Percentiles rank a stretch among this genome's conserved stretches.
Evolutionary conservation across 2,888 invertebrate genomes (phyloP).

Genomic region (Gnatocerus cornutus): DNA sequence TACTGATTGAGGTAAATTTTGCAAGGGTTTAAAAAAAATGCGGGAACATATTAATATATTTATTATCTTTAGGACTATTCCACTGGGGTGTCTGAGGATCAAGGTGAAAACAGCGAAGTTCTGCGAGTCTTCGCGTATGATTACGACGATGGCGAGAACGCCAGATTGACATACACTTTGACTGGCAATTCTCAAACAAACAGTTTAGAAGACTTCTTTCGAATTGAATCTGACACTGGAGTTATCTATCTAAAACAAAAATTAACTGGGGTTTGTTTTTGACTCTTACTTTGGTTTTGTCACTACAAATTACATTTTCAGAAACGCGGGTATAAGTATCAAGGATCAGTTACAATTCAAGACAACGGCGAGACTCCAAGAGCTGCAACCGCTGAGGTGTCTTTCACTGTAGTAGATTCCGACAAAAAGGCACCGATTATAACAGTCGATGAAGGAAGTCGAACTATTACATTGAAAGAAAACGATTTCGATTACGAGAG

Average conservation of each 20-base stretch:
- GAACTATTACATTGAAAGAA: slow-evolving; percentile 80
- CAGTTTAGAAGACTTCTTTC: slow-evolving; percentile 79
- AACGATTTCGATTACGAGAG: slow-evolving; percentile 81
- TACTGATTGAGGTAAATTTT: not conserved
- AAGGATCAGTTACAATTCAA: slow-evolving; percentile 83
- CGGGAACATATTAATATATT: too few species aligned
- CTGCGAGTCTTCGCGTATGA: slow-evolving; percentile 95
- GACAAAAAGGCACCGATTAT: slow-evolving; percentile 89
- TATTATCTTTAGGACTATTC: slow-evolving; percentile 73
- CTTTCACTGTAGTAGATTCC: slow-evolving; percentile 90
- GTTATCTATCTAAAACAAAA: slow-evolving; percentile 75
- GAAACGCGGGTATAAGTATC: slow-evolving; percentile 78
- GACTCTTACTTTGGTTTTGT: slow-evolving; percentile 15
- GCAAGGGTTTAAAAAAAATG: not conserved
- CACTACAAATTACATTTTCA: slow-evolving; percentile 64
- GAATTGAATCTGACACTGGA: slow-evolving; percentile 87
- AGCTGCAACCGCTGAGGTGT: slow-evolving; percentile 83
- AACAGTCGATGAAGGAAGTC: slow-evolving; percentile 71
- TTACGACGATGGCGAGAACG: slow-evolving; percentile 93
- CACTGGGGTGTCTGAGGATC: slow-evolving; percentile 89
- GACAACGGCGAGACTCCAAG: slow-evolving; percentile 82
- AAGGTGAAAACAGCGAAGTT: slow-evolving; percentile 81
- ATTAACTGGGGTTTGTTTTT: slow-evolving; percentile 25
- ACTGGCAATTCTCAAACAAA: slow-evolving; percentile 61
- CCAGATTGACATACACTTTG: slow-evolving; percentile 83